phyloP scores from a whole-genome alignment of 2,888 invertebrate species.

The Heliconius sara region DNA sequence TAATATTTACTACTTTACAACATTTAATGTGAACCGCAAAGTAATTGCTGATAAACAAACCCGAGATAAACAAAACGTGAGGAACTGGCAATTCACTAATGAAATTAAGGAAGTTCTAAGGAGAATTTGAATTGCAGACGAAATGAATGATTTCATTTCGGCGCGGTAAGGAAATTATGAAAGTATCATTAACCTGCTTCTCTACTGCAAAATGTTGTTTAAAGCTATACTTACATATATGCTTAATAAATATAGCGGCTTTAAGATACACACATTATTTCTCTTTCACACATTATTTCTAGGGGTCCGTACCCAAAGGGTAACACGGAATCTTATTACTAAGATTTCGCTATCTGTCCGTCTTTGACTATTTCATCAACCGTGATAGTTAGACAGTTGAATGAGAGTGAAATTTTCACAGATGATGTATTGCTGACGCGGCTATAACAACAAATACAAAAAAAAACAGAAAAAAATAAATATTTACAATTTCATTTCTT shows the following conservation, averaged over 20 bases:
- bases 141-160: slow-evolving; percentile 59
- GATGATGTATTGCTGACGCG: no score
- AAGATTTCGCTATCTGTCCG: no score
- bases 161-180: slow-evolving; percentile 46
- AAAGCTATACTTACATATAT: neutral
- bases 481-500: no score
- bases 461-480: no score
- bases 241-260: neutral
- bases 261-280: neutral
- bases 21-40: slow-evolving; percentile 17
- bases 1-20: neutral
- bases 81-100: slow-evolving; percentile 45
- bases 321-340: no score
- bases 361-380: no score
- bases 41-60: slow-evolving; percentile 28
- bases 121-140: slow-evolving; percentile 63
- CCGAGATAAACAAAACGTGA: slow-evolving; percentile 16
- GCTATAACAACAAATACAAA: no score
- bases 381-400: no score
- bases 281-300: no score
- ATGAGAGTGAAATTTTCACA: no score
- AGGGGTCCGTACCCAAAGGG: no score
- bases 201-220: neutral
- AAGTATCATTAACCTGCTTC: slow-evolving; percentile 23
- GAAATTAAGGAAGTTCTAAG: slow-evolving; percentile 56